Evolutionary conservation across 30 jellyfish, hydroid and myxozoan genomes (phyloP).

Genomic region (Nemopilema nomurai): DNA sequence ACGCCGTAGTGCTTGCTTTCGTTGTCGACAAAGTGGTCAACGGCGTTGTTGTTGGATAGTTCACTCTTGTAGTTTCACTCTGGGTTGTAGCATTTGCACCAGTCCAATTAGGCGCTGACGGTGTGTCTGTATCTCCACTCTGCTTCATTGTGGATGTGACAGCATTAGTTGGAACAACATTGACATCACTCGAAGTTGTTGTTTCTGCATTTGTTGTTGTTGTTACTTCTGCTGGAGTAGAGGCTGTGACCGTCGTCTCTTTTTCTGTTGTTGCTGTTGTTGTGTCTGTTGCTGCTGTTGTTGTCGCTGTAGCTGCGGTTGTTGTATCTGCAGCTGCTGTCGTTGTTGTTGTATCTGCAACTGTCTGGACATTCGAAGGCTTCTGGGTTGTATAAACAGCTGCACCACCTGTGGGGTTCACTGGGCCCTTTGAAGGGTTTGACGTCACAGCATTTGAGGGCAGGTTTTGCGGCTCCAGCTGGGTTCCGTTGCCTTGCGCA

Average conservation of each 20-base stretch:
- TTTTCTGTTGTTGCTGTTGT: background rate
- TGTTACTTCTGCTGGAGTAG: background rate
- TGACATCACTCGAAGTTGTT: background rate
- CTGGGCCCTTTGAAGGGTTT: background rate
- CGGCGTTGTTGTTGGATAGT: background rate
- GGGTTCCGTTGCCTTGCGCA: background rate
- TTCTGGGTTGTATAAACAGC: background rate
- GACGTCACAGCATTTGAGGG: background rate
- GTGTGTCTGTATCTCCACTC: background rate
- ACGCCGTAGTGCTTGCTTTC: background rate
- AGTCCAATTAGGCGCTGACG: background rate
- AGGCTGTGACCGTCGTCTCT: background rate
- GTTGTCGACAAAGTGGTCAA: background rate
- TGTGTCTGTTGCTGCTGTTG: constrained; percentile 15
- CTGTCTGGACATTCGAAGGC: background rate
- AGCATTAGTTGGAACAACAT: background rate
- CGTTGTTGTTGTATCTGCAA: background rate
- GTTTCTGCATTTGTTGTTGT: background rate
- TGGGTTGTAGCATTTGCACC: background rate
- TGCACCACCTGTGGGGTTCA: constrained; percentile 11
- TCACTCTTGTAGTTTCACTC: background rate
- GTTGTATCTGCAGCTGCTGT: constrained; percentile 5
- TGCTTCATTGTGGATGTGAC: background rate
- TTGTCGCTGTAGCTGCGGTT: background rate
- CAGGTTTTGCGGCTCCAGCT: background rate